Base-by-base conservation (phyloP, 2,888 invertebrate genomes). In the Tenthredo livida region DNA sequence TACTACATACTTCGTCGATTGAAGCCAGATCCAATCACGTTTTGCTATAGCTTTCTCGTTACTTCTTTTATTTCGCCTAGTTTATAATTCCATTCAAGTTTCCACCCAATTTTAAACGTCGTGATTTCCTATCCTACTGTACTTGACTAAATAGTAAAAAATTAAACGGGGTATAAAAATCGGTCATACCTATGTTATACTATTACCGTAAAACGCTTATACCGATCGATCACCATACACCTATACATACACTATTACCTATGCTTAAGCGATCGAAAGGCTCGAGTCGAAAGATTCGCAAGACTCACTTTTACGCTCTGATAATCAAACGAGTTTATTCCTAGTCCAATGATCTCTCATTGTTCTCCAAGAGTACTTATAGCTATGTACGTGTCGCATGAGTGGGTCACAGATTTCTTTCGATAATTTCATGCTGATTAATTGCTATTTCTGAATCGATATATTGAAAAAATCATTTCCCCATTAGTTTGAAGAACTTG, bases 291-390 rank as follows among this genome's bases (percentile, higher is more conserved):
- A 15, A 40, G 80, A 80, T 40, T 33, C 80, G 80, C 58, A 61
- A 80, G 80, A 80, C 61, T 61, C 37, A 61, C 29, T 80, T 37
- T 40, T 15, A 37, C 80, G 80, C 80, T 80, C 80, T 80, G 58
- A 80, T 80, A 61, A 80, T 40, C 80, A 58, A 80, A 80, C 61
- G 12, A 80, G 80, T 33, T 50, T 37, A 33, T 61, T 80, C 80
- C n/a, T 40, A 33, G 58, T 50, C 15, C 40, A 80, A 80, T 40
- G 80, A 80, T 80, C 58, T 80, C 61, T 61, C 61, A 40, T 80
- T 80, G 40, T 58, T 61, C 40, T 40, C 40, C 5, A 17, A 17
- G 12, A 37, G 37, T 37, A 37, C 7, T 7, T 37, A 37, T 4
- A 3, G 17, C n/a, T 21, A 6, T 1, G 1, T 37, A 29, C 47